Evolutionary conservation across 2,888 invertebrate species (phyloP).

Genomic region (Diarsia dahlii): DNA sequence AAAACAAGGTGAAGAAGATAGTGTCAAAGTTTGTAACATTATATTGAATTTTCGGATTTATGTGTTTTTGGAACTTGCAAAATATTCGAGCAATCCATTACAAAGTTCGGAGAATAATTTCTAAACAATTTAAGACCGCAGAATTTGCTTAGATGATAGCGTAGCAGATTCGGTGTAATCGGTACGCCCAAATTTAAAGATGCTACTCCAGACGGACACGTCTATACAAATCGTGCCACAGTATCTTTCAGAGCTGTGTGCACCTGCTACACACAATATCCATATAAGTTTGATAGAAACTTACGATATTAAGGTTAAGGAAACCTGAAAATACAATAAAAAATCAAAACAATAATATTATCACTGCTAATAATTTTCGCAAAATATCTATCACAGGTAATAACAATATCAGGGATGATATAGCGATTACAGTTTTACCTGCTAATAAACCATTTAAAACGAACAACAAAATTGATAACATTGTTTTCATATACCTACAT

Average conservation of each 20-base stretch:
- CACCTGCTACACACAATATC: not conserved
- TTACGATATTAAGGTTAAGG: not conserved
- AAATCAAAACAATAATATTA: not conserved
- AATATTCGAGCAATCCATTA: not conserved
- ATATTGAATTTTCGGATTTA: not conserved
- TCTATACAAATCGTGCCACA: not conserved
- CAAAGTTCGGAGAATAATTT: not conserved
- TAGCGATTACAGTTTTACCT: conserved; percentile 45
- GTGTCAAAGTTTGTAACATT: not conserved
- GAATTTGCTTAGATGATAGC: not conserved
- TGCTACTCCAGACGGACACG: not conserved
- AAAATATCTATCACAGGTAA: not conserved
- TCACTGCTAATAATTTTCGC: conserved; percentile 1
- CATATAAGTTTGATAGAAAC: not conserved
- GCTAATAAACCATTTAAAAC: conserved; percentile 35
- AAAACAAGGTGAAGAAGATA: not conserved
- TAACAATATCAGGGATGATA: conserved; percentile 30
- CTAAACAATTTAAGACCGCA: too few relatives aligned
- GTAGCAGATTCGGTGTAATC: not conserved
- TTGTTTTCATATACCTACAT: conserved; percentile 32
- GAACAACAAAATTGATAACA: conserved; percentile 46
- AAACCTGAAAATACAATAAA: not conserved
- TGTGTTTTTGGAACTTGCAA: not conserved
- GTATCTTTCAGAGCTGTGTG: not conserved
- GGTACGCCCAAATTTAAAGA: not conserved